phyloP scores from a whole-genome alignment of 2,113 vertebrate genomes.

The Campylorhamphus procurvoides region DNA sequence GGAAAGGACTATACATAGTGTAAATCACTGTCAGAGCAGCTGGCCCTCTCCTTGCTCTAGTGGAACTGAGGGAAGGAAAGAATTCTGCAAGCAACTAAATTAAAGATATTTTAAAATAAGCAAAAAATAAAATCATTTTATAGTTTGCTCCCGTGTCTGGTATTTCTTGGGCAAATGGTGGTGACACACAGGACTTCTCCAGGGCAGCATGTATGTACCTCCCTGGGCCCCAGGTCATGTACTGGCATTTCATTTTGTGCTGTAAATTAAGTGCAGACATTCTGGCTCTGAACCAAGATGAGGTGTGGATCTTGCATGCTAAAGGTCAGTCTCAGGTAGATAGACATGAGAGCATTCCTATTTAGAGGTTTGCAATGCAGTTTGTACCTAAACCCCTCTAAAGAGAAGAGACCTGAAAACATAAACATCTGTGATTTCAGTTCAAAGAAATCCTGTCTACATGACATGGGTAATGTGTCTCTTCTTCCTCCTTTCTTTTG shows the following conservation, averaged over 20 bases:
- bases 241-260: background rate
- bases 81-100: background rate
- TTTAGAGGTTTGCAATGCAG: background rate
- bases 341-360: background rate
- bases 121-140: background rate
- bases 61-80: background rate
- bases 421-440: background rate
- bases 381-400: background rate
- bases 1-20: background rate
- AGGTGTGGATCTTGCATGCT: rapidly evolving
- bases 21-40: background rate
- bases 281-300: background rate
- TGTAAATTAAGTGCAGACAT: background rate
- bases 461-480: background rate
- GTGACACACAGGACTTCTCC: background rate
- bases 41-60: background rate
- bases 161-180: background rate
- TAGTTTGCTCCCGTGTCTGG: background rate
- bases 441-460: background rate
- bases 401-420: background rate
- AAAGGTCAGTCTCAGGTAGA: background rate
- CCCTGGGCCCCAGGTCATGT: too few species aligned
- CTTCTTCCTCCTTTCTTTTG: background rate
- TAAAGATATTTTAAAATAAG: background rate
- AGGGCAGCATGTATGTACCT: background rate